These are phyloP conservation scores for Caenorhabditis afra DNA, from an alignment of 2,888 invertebrate genomes.

Conservation along the genomic window DNA sequence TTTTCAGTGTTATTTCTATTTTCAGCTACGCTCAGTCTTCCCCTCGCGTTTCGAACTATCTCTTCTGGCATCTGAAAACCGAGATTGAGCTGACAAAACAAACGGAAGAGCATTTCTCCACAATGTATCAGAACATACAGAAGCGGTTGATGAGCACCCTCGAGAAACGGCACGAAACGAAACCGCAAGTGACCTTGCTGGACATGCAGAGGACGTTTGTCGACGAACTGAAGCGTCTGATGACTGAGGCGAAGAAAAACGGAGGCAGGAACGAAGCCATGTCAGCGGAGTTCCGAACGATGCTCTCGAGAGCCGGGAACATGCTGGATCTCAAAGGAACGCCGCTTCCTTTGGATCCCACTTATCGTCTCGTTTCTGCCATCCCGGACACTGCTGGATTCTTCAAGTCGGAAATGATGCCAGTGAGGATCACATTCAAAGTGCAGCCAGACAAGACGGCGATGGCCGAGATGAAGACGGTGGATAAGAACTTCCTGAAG, in stretches of 20 bases:
- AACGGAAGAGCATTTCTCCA: constrained; percentile 46
- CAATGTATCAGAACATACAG: constrained; percentile 58
- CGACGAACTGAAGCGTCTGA: constrained; percentile 64
- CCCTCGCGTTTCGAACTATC: constrained; percentile 92
- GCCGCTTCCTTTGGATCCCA: constrained; percentile 95
- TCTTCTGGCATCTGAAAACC: constrained; percentile 87
- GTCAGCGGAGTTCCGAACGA: constrained; percentile 59
- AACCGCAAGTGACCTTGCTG: constrained; percentile 35
- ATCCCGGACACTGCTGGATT: constrained; percentile 91
- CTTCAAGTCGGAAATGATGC: constrained; percentile 97
- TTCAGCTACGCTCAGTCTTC: constrained; percentile 88
- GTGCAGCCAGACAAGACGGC: constrained; percentile 10
- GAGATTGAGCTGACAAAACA: constrained; percentile 64
- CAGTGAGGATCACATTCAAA: constrained; percentile 90
- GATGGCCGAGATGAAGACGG: constrained; percentile 83
- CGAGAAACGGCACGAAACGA: constrained; percentile 29
- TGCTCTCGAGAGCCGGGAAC: constrained; percentile 51
- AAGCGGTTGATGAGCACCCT: constrained; percentile 52
- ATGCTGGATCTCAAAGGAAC: constrained; percentile 88
- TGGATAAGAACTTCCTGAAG: constrained; percentile 43
- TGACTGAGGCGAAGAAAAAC: constrained; percentile 59
- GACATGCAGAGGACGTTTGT: constrained; percentile 60
- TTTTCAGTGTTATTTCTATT: neutral
- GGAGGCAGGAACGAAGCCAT: constrained; percentile 46
- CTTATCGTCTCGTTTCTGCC: constrained; percentile 87